A percentile compares a stretch with the other conserved stretches of the same genome.
Conservation (phyloP, 2,113 vertebrate genomes). For the Pongo abelii region DNA sequence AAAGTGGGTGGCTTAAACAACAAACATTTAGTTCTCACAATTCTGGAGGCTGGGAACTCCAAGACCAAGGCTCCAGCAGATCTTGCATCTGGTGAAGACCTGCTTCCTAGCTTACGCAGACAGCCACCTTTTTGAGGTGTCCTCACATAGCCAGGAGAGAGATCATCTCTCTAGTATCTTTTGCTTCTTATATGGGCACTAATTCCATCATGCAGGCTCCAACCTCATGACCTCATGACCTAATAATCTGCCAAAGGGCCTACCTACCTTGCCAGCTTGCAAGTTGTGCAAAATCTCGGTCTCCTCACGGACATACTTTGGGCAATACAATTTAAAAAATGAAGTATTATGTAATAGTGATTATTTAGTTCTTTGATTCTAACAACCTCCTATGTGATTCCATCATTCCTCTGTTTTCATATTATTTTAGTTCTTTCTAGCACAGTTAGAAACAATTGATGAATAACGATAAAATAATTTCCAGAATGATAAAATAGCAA, state of each 20-base stretch:
- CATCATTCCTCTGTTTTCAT: neutral
- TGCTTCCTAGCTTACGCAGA: neutral
- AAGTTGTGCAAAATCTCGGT: neutral
- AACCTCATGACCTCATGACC: neutral
- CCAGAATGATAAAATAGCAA: slow-evolving; percentile 12
- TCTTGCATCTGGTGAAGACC: no score
- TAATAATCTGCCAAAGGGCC: neutral
- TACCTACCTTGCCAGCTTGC: neutral
- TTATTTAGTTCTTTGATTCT: neutral
- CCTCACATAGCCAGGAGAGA: neutral
- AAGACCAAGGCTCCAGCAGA: neutral
- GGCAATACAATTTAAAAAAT: neutral
- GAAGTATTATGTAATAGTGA: neutral
- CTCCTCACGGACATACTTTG: neutral
- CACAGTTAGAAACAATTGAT: neutral
- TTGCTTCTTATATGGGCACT: neutral
- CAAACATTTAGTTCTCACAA: neutral
- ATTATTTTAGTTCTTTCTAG: neutral
- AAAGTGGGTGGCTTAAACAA: neutral
- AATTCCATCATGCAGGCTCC: neutral
- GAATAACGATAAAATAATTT: slow-evolving; percentile 17
- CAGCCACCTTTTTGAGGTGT: neutral
- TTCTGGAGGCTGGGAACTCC: neutral
- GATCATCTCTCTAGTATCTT: neutral
- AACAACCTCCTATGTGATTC: neutral